Evolutionary conservation across 1,140 invertebrate genomes (phyloP).

Genomic region (Colletes latitarsis): DNA sequence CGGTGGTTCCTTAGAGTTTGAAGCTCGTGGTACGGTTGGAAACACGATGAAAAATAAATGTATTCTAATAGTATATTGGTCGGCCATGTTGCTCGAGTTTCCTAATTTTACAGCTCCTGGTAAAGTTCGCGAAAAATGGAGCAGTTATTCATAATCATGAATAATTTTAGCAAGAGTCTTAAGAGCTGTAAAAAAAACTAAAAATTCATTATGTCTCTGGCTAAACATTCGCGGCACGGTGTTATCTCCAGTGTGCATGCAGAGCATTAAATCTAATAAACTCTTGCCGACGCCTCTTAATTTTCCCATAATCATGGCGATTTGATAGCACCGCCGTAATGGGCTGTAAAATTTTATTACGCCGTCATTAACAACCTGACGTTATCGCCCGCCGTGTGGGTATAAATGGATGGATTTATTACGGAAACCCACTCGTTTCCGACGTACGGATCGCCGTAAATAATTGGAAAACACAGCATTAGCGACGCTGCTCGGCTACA

Average conservation of each 20-base stretch:
- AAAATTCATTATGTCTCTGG: too few species aligned
- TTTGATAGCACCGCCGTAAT: slow-evolving; percentile 59
- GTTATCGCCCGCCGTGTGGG: slow-evolving; percentile 46
- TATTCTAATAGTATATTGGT: too few species aligned
- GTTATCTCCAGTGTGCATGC: neutral
- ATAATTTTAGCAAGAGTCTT: too few species aligned
- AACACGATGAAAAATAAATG: too few species aligned
- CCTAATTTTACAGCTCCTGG: too few species aligned
- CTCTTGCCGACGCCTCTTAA: slow-evolving; percentile 48
- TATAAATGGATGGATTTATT: slow-evolving; percentile 55
- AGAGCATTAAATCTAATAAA: slow-evolving; percentile 59
- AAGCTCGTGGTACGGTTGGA: too few species aligned
- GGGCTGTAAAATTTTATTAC: slow-evolving; percentile 66
- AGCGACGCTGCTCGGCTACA: neutral
- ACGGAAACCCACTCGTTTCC: neutral
- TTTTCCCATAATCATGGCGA: slow-evolving; percentile 55
- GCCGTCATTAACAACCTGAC: slow-evolving; percentile 54
- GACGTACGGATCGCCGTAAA: neutral
- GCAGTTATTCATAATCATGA: too few species aligned
- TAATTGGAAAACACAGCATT: slow-evolving; percentile 23
- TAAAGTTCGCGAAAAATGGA: too few species aligned
- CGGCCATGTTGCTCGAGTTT: too few species aligned
- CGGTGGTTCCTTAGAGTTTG: too few species aligned
- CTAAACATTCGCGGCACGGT: too few species aligned
- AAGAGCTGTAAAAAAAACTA: too few species aligned